Percentiles rank a stretch among this genome's conserved stretches.
Evolutionary conservation across 2,113 vertebrate genomes (phyloP).

Genomic region (Geococcyx californianus): DNA sequence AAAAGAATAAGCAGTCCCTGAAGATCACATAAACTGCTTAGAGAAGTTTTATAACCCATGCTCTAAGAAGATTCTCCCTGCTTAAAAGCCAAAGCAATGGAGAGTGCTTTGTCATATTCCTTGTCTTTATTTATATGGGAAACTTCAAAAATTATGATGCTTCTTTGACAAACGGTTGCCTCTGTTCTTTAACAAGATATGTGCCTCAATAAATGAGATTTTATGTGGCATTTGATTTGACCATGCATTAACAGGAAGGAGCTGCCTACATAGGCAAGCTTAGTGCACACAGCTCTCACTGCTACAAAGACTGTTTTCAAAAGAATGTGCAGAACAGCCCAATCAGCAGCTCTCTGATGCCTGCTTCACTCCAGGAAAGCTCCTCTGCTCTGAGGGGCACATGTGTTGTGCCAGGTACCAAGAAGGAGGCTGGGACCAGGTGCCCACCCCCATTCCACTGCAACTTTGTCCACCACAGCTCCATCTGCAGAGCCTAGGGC

Average conservation of each 20-base stretch:
- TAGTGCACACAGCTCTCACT: neutral
- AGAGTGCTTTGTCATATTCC: neutral
- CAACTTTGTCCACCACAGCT: neutral
- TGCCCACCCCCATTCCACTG: neutral
- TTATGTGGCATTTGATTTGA: neutral
- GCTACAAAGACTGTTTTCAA: neutral
- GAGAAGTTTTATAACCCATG: neutral
- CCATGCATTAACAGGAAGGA: neutral
- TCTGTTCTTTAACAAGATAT: neutral
- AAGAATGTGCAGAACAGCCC: neutral
- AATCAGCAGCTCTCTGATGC: neutral
- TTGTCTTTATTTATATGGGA: neutral
- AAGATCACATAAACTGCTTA: neutral
- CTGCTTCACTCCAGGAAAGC: neutral
- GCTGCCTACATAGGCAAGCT: neutral
- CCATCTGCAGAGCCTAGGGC: neutral
- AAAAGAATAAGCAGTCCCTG: neutral
- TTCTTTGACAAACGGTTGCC: neutral
- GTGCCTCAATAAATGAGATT: neutral
- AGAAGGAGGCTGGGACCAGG: neutral
- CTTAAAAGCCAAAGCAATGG: neutral
- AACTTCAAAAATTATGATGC: neutral
- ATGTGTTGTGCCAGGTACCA: rapidly evolving
- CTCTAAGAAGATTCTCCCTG: neutral
- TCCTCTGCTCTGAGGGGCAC: neutral